A percentile compares a stretch with the other conserved stretches of the same genome.
phyloP scores from a whole-genome alignment of 2,113 vertebrate genomes.

The Phasianus colchicus region DNA sequence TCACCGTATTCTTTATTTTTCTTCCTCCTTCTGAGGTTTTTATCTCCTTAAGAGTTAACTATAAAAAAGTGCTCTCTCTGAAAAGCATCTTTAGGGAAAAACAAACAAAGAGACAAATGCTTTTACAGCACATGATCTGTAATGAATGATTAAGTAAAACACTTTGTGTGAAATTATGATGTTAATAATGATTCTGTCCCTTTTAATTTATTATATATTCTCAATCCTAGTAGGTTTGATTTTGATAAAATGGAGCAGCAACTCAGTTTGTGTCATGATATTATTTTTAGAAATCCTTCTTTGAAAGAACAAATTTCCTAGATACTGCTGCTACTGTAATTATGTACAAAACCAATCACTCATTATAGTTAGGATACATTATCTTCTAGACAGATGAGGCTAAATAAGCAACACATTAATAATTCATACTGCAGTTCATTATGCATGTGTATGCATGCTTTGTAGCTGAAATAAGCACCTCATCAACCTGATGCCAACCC shows the following conservation, averaged over 20 bases:
- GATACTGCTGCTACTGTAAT: slow-evolving; percentile 98
- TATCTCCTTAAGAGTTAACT: not conserved
- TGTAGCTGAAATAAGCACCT: slow-evolving; percentile 91
- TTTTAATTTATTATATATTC: slow-evolving; percentile 81
- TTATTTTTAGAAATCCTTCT: slow-evolving; percentile 86
- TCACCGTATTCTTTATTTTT: not conserved
- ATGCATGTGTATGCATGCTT: slow-evolving; percentile 98
- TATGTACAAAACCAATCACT: slow-evolving; percentile 96
- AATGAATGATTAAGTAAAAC: slow-evolving; percentile 89
- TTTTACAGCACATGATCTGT: slow-evolving; percentile 78
- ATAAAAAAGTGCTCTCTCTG: not conserved
- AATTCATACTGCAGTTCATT: slow-evolving; percentile 99
- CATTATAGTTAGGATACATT: slow-evolving; percentile 99
- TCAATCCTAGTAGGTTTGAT: slow-evolving; percentile 77
- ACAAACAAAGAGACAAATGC: slow-evolving; percentile 69
- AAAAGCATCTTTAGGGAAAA: slow-evolving; percentile 29
- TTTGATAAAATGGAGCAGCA: slow-evolving; percentile 80
- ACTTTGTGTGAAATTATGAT: slow-evolving; percentile 87
- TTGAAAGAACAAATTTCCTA: slow-evolving; percentile 87
- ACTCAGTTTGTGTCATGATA: slow-evolving; percentile 72
- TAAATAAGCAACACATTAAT: slow-evolving; percentile 99
- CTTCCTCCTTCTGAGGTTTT: not conserved
- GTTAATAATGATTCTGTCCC: slow-evolving; percentile 86
- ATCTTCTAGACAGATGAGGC: slow-evolving; percentile 99
- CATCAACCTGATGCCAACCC: slow-evolving; percentile 96